Base-by-base conservation (phyloP, 2,113 vertebrate genomes). In the Oenanthe melanoleuca region DNA sequence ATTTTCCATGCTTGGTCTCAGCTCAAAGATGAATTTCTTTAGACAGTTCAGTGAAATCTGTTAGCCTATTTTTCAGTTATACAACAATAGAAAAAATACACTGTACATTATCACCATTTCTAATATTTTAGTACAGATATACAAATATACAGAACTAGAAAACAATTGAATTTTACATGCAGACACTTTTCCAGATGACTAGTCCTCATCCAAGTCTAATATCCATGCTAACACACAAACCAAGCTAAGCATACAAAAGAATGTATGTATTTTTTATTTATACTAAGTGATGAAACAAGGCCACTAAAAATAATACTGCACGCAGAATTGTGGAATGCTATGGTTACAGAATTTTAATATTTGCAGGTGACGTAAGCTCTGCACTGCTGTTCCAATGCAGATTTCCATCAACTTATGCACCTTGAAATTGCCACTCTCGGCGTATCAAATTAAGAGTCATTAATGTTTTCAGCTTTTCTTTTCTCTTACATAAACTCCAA, bases 1-100 rank as follows among this genome's bases (percentile, higher is more conserved):
- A 95, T 96, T 95, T 96, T 95, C 78, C 79, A 96, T 89, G 86
- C 91, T 96, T 91, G 88, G 83, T 94, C 72, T 95, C 95, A 95
- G 88, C 56, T 95, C 78, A 95, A 92, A 96, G 80, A 96, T n/a
- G 14, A 91, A 92, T 96, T 96, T 94, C 80, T 96, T 95, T 93
- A 92, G 95, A 96, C 86, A 96, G 88, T 83, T 88, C 44, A 95
- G 86, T 9, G 63, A 97, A 97, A 96, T 79, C 57, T 57, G 45
- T 88, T 91, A 93, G 87, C 91, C 67, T 96, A 78, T 95, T 96
- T 94, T 96, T 83, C 71, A 88, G 80, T 78, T 95, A 85, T 34
- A 87, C 42, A 89, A 85, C 24, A 63, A 80, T 29, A 88, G 59
- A 82, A 84, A 95, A 91, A 86, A 84, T 69, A 86, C 65, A 70